phyloP scores from a whole-genome alignment of 2,888 invertebrate species.

The Pristionchus exspectatus region DNA sequence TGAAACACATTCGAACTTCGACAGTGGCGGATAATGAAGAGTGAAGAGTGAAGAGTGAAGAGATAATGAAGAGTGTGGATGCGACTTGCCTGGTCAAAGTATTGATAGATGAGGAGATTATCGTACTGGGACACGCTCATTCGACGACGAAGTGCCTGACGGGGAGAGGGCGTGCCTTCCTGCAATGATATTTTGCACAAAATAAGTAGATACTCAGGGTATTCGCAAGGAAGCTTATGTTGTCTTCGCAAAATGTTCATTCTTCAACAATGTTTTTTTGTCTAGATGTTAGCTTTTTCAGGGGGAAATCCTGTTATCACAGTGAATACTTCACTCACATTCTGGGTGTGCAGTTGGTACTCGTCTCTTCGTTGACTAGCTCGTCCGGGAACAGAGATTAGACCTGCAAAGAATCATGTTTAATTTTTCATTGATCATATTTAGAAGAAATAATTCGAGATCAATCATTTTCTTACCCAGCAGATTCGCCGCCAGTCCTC shows the following conservation, averaged over 20 bases:
- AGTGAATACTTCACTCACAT: conserved; percentile 16
- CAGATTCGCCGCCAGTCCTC: conserved; percentile 67
- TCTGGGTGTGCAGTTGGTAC: conserved; percentile 47
- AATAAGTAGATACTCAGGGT: not conserved
- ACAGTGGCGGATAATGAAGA: too few species aligned
- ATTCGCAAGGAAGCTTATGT: not conserved
- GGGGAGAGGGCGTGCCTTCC: conserved; percentile 64
- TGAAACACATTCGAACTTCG: not conserved
- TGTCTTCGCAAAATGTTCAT: not conserved
- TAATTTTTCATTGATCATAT: not conserved
- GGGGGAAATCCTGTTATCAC: too few species aligned
- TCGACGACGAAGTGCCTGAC: conserved; percentile 67
- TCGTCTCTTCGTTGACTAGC: not conserved
- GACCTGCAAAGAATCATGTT: not conserved
- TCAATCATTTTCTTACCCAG: conserved; percentile 53
- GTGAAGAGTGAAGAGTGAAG: too few species aligned
- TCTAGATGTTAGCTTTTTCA: too few species aligned
- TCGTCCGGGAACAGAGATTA: conserved; percentile 34
- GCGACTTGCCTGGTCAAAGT: conserved; percentile 72
- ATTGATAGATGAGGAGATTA: conserved; percentile 76
- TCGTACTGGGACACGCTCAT: conserved; percentile 76
- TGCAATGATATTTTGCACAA: conserved; percentile 7
- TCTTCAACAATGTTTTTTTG: not conserved
- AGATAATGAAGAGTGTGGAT: not conserved
- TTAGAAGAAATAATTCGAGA: not conserved